Evolutionary conservation across 2,797 vertebrate species (phyloP), one percentile per base, ranked within the genome.

Genomic region (Adrianichthys oophorus): DNA sequence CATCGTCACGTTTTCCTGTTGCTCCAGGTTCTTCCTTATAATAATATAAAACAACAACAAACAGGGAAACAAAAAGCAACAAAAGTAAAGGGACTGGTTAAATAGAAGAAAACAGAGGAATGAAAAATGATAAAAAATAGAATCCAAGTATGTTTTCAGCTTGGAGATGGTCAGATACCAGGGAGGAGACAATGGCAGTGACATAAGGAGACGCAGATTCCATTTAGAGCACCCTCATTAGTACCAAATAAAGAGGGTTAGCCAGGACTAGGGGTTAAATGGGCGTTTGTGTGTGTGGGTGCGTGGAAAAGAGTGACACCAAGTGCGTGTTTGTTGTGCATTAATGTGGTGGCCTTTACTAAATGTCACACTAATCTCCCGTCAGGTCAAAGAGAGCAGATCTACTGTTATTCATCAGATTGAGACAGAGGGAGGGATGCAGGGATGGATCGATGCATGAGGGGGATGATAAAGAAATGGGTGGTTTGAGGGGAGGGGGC

Each of bases 361-460:
- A 95, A 95, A 94, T 95, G 92, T 93, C 93, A 93, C 74, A 79
- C 90, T 93, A 92, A 94, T 95, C 92, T 92, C 74, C 92, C 92
- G 94, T 94, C 93, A 89, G 92, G 93, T 94, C 93, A 94, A 90
- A 74, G 87, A 86, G 90, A 87, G 79, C 69, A 71, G 64, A 83
- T 89, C 87, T 88, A 86, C 88, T 86, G 89, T 89, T 86, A 84
- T 74, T 85, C 82, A 76, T 76, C 68, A 75, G 74, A 19, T 7
- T 70, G 68, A 26, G 68, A 66, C 46, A 52, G 68, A 65, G 63
- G 21, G 58, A 70, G 32, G 46, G 44, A 59, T 40, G 56, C 45
- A 55, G 48, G 54, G 57, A 63, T 44, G 48, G 59, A 63, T 59
- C 47, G 49, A 19, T 60, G 80, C 56, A 65, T 46, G 58, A 56